Evolutionary conservation across 2,888 invertebrate genomes (phyloP), one percentile per base, ranked within the genome.

Genomic region (Anagyrus pseudococci): DNA sequence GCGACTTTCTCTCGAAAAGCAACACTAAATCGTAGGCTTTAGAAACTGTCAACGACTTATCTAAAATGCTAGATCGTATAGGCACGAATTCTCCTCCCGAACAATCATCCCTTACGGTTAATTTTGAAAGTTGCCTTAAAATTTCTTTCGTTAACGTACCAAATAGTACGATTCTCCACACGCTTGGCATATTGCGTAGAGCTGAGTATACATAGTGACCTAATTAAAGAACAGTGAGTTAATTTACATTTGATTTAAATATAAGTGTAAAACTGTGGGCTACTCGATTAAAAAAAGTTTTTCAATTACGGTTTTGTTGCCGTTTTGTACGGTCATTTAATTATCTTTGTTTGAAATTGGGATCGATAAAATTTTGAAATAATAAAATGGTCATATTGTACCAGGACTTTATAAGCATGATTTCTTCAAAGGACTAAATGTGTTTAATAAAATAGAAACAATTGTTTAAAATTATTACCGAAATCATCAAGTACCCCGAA

Each of bases 21-120:
- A 67, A 40, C 48, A 70, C 46, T 25, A 66, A 25, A 59, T 68
- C n/a, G 47, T 55, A 65, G 55, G 62, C 49, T 46, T 67, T 10
- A 58, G 62, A 15, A 43, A 59, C 17, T 19, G 60, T 26, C 22
- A 64, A 61, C 37, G 49, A 61, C 41, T 61, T 67, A 29, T 64
- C 64, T 8, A 67, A 25, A 6, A 67, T 53, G n/a, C 67, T 56
- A 22, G 54, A 44, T 47, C 46, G 49, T 61, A 58, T 64, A 2
- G 67, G 67, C 29, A 64, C 48, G 53, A 64, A 67, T 37, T 61
- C 58, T 4, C 47, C 47, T n/a, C 61, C 64, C 40, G 54, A 22
- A 4, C 6, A 15, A 7, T 53, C 40, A 53, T 60, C 60, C 43
- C 17, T 33, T 13, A 26, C 26, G 4, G 61, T 67, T 25, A 67